A percentile compares a stretch with the other conserved stretches of the same genome.
Evolutionary conservation across 2,113 vertebrate species (phyloP).

Genomic region (Phalacrocorax pelagicus): DNA sequence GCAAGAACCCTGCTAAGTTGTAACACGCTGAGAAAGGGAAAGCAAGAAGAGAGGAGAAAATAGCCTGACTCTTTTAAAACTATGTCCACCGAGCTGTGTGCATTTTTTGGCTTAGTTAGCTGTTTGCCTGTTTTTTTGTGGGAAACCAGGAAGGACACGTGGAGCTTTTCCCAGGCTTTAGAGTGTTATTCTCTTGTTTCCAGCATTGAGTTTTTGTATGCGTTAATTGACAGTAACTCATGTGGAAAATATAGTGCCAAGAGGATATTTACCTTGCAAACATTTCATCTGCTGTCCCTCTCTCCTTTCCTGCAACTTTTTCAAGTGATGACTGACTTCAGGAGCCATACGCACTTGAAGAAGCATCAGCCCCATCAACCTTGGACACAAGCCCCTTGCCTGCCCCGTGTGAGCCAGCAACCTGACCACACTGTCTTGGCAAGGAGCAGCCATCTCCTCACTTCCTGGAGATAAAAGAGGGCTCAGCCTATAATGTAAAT

Average conservation of each 20-base stretch:
- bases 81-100: not conserved
- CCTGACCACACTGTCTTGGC: constrained; percentile 61
- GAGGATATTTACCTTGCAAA: constrained; percentile 47
- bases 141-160: constrained; percentile 26
- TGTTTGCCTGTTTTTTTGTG: constrained; percentile 14
- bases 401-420: constrained; percentile 61
- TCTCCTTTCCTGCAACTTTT: not conserved
- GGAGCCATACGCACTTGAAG: not conserved
- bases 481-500: constrained; percentile 27
- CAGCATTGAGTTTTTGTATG: not conserved
- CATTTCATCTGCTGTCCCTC: constrained; percentile 8
- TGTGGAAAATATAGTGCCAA: not conserved
- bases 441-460: not conserved
- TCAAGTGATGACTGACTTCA: not conserved
- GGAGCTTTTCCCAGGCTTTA: constrained; percentile 12
- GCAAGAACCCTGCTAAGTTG: not conserved
- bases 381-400: constrained; percentile 55
- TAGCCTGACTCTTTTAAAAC: not conserved
- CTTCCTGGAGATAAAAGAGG: constrained; percentile 55
- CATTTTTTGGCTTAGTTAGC: constrained; percentile 32
- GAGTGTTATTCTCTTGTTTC: constrained; percentile 8
- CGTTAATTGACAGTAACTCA: constrained; percentile 5
- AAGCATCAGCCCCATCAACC: constrained; percentile 38
- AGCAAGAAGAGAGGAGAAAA: constrained; percentile 18
- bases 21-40: not conserved